Percentiles rank a stretch among this genome's conserved stretches.
phyloP scores from a whole-genome alignment of 1,140 invertebrate genomes.

The Aphidius ervi region DNA sequence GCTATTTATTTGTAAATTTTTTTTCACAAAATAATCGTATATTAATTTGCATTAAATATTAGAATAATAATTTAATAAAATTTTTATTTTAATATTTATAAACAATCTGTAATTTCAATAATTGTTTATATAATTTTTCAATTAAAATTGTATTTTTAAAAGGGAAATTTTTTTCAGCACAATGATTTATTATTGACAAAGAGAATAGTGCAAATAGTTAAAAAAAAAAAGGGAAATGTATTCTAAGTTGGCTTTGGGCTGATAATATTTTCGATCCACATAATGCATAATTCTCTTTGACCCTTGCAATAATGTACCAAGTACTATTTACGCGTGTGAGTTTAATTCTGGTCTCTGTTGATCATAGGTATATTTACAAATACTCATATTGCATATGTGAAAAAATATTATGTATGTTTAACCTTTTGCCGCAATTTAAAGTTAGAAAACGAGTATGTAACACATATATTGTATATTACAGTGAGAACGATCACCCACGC shows the following conservation, averaged over 20 bases:
- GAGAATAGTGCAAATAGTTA: neutral
- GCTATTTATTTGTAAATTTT: too few relatives aligned
- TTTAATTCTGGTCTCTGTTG: too few relatives aligned
- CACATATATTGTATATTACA: constrained; percentile 30
- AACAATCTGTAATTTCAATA: too few relatives aligned
- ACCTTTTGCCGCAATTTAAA: constrained; percentile 6
- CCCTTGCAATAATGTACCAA: constrained; percentile 1
- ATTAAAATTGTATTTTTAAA: too few relatives aligned
- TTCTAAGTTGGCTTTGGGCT: neutral
- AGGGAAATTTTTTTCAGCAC: too few relatives aligned
- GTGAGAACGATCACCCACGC: constrained; percentile 49
- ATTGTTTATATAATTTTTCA: too few relatives aligned
- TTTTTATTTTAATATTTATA: too few relatives aligned
- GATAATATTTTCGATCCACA: constrained; percentile 1
- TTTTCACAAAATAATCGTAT: too few relatives aligned
- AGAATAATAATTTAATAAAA: too few relatives aligned
- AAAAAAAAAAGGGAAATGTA: neutral
- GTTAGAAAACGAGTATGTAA: constrained; percentile 24
- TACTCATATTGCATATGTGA: neutral
- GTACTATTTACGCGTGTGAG: too few relatives aligned
- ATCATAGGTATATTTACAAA: neutral
- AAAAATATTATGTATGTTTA: too few relatives aligned
- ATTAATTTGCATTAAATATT: too few relatives aligned
- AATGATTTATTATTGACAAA: neutral
- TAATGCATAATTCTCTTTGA: constrained; percentile 11